Evolutionary conservation across 2,888 invertebrate genomes (phyloP).

Genomic region (Dasysyrphus albostriatus): DNA sequence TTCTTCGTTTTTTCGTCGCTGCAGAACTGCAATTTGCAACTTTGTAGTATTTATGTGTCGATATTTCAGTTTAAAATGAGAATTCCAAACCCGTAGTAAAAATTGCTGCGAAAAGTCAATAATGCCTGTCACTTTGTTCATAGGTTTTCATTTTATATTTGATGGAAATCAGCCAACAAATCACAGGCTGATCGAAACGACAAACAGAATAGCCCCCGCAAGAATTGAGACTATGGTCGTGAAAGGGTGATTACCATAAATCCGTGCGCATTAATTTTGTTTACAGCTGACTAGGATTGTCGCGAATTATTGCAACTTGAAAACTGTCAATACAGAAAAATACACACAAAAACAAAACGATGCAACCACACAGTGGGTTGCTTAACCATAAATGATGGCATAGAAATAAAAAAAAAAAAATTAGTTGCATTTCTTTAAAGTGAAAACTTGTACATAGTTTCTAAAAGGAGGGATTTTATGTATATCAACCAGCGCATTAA

Average conservation of each 20-base stretch:
- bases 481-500: too few relatives aligned
- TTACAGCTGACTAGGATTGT: slow-evolving; percentile 8
- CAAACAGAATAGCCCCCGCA: slow-evolving; percentile 1
- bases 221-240: slow-evolving; percentile 13
- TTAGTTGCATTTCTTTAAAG: too few relatives aligned
- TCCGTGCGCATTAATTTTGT: background rate
- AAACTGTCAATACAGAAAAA: slow-evolving; percentile 11
- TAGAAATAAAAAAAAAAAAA: too few relatives aligned
- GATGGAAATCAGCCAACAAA: slow-evolving; percentile 32
- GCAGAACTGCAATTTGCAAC: too few relatives aligned
- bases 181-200: slow-evolving; percentile 4
- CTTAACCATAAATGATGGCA: background rate
- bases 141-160: slow-evolving; percentile 22
- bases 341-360: background rate
- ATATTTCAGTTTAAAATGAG: background rate
- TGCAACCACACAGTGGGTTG: background rate
- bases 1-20: too few relatives aligned
- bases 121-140: background rate
- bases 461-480: too few relatives aligned
- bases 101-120: background rate
- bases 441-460: too few relatives aligned
- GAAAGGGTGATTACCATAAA: slow-evolving; percentile 37
- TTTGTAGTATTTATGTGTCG: too few relatives aligned
- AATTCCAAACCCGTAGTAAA: background rate
- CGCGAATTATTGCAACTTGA: background rate